phyloP scores from a whole-genome alignment of 2,888 invertebrate species.

The Dicycla oo region DNA sequence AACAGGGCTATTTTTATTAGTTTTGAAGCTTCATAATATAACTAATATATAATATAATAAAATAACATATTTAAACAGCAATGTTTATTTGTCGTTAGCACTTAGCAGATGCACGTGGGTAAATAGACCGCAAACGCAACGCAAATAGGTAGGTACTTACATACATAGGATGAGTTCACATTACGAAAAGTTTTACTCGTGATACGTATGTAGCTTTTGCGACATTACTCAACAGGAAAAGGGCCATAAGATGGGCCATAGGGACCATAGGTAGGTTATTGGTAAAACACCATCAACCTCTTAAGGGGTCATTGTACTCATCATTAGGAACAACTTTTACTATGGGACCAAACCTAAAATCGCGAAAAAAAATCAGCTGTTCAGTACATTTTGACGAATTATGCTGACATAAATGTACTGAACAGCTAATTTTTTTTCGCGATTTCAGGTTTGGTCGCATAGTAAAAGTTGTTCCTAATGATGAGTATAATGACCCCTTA shows the following conservation, averaged over 20 bases:
- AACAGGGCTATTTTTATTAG: not conserved
- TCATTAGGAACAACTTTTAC: too few relatives aligned
- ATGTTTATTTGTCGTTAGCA: slow-evolving; percentile 20
- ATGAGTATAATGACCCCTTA: too few relatives aligned
- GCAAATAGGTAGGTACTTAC: slow-evolving; percentile 5
- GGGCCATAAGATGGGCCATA: slow-evolving; percentile 11
- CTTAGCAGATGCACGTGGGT: slow-evolving; percentile 14
- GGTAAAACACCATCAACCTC: too few relatives aligned
- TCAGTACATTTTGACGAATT: too few relatives aligned
- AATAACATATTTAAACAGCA: slow-evolving; percentile 6
- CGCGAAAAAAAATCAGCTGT: too few relatives aligned
- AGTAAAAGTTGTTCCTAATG: too few relatives aligned
- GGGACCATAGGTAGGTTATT: not conserved
- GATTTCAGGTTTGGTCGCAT: too few relatives aligned
- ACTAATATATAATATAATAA: too few relatives aligned
- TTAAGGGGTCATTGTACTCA: too few relatives aligned
- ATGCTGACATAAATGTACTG: too few relatives aligned
- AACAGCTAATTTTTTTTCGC: too few relatives aligned
- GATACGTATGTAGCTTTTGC: not conserved
- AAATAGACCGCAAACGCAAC: slow-evolving; percentile 20
- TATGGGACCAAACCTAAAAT: too few relatives aligned
- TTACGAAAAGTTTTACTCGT: slow-evolving; percentile 1
- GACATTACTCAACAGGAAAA: slow-evolving; percentile 38
- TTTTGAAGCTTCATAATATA: not conserved
- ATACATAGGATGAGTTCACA: not conserved